Conservation (phyloP, 2,888 invertebrate species). For the Dromius quadrimaculatus region DNA sequence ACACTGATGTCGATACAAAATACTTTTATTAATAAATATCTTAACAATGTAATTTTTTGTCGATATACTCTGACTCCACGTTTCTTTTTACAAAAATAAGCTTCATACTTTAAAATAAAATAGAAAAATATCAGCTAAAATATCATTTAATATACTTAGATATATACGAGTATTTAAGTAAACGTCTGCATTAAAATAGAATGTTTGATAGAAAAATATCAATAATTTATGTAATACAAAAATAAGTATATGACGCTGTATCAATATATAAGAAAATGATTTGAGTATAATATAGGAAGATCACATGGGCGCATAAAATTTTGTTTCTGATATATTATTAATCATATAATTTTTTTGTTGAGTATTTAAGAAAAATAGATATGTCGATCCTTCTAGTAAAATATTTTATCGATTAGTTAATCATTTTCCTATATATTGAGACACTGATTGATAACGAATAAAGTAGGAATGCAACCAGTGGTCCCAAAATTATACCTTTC, state of each 20-base stretch:
- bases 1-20: slow-evolving; percentile 21
- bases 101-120: slow-evolving; percentile 10
- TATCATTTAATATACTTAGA: slow-evolving; percentile 25
- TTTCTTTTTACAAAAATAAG: slow-evolving; percentile 25
- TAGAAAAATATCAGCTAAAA: slow-evolving; percentile 30
- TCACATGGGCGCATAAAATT: too few relatives aligned
- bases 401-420: too few relatives aligned
- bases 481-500: slow-evolving; percentile 35
- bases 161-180: slow-evolving; percentile 28
- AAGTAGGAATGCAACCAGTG: slow-evolving; percentile 11
- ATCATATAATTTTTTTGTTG: too few relatives aligned
- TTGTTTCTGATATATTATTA: too few relatives aligned
- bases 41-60: slow-evolving; percentile 32
- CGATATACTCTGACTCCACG: slow-evolving; percentile 15
- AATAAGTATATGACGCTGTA: slow-evolving; percentile 16
- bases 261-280: background rate
- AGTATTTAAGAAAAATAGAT: too few relatives aligned
- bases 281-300: too few relatives aligned
- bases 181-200: slow-evolving; percentile 23
- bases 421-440: background rate
- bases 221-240: slow-evolving; percentile 34
- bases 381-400: too few relatives aligned
- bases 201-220: slow-evolving; percentile 22
- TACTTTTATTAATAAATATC: slow-evolving; percentile 42
- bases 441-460: background rate